Conservation (phyloP, 30 jellyfish, hydroid and myxozoan species). For the Aurelia sp. region DNA sequence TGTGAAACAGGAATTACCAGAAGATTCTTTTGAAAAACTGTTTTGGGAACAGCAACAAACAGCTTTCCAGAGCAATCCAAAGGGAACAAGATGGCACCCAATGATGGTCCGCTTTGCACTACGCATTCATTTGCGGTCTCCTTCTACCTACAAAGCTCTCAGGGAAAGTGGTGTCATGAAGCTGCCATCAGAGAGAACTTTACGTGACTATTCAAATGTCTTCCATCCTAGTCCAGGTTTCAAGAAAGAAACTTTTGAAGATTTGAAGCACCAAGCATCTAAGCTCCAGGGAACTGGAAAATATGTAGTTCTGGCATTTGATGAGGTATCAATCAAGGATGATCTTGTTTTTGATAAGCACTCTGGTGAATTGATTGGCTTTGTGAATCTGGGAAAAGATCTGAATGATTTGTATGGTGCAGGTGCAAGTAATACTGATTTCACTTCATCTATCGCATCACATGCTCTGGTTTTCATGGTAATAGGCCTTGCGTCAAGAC, state of each 20-base stretch:
- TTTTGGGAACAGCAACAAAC: slow-evolving; percentile 63
- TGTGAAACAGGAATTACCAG: slow-evolving; percentile 38
- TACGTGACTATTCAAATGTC: slow-evolving; percentile 50
- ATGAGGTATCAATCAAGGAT: slow-evolving; percentile 36
- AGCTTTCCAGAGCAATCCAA: slow-evolving; percentile 54
- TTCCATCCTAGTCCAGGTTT: background rate
- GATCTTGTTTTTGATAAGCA: slow-evolving; percentile 43
- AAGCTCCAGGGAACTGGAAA: slow-evolving; percentile 17
- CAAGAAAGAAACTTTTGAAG: background rate
- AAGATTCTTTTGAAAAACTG: slow-evolving; percentile 50
- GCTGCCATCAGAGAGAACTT: slow-evolving; percentile 58
- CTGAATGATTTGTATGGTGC: background rate
- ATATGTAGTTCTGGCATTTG: slow-evolving; percentile 40
- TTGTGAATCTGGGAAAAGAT: slow-evolving; percentile 44
- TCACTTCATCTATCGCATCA: background rate
- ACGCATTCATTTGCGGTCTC: slow-evolving; percentile 43
- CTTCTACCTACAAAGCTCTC: slow-evolving; percentile 55
- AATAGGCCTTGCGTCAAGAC: background rate
- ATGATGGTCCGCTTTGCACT: slow-evolving; percentile 55
- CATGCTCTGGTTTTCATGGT: slow-evolving; percentile 31
- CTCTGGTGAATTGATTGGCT: slow-evolving; percentile 45
- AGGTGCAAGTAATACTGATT: background rate
- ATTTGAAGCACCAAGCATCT: background rate
- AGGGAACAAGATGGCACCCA: slow-evolving; percentile 69
- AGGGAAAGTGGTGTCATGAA: slow-evolving; percentile 28